Evolutionary conservation across 2,113 vertebrate species (phyloP), one percentile per base, ranked within the genome.

Genomic region (Paedocypris sp.): DNA sequence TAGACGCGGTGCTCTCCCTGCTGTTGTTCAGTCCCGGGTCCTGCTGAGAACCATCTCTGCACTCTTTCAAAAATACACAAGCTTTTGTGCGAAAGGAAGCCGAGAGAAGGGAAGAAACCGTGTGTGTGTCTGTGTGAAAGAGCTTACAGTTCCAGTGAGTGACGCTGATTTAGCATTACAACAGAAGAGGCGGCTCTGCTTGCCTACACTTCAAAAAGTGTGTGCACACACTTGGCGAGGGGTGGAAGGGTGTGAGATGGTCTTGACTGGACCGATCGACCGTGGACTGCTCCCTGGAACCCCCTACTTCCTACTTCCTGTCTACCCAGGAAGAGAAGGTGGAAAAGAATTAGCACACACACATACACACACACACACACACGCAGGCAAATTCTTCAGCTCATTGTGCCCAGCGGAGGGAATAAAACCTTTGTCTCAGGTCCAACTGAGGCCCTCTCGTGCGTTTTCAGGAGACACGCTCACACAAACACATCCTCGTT

Each of bases 151-250:
- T 83, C 79, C 79, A 79, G 75, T 79, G 77, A 81, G 73, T 39
- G 71, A 74, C 66, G 72, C 79, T 58, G 70, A 66, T 75, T 83
- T 83, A 81, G 77, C 79, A 82, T 86, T 75, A 84, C 82, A 85
- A 83, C 73, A 75, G 77, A 65, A 58, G 69, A 61, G 80, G 79
- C 51, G 77, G 76, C 41, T 57, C 51, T 64, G 28, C 60, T 59
- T 66, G 33, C 45, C 56, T 52, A 64, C 74, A 69, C 79, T 73
- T 78, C 70, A 61, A 69, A 71, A 72, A 75, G 64, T 51, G 59
- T 74, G 74, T 71, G 71, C 77, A 80, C 74, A 80, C 81, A 75
- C 76, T 53, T 71, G 67, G 75, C 75, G 23, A 32, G 75, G 72
- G 71, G 73, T 69, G 68, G 69, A 76, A 75, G 73, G 45, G 60